phyloP scores from a whole-genome alignment of 2,113 vertebrate species.

The Xyrauchen texanus region DNA sequence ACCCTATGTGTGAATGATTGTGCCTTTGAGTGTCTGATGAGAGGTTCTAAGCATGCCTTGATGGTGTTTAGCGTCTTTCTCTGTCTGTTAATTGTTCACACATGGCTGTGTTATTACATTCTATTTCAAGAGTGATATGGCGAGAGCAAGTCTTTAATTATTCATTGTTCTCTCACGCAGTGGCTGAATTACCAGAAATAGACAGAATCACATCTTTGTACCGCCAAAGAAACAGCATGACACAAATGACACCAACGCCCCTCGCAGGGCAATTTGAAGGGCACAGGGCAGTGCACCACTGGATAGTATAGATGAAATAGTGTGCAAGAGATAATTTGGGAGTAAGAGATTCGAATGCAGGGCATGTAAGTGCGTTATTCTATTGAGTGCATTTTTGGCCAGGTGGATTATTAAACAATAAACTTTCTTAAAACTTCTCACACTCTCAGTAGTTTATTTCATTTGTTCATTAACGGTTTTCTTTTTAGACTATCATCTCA shows the following conservation, averaged over 20 bases:
- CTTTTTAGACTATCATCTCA: no score
- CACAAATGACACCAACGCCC: constrained; percentile 24
- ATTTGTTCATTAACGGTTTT: no score
- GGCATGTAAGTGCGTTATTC: no score
- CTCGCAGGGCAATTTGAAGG: constrained; percentile 31
- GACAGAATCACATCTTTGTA: constrained; percentile 35
- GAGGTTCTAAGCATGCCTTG: constrained; percentile 18
- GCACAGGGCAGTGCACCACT: not conserved
- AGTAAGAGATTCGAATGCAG: no score
- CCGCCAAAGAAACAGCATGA: constrained; percentile 31
- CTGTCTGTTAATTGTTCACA: constrained; percentile 81
- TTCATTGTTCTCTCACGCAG: constrained; percentile 64
- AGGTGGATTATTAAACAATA: no score
- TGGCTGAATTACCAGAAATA: constrained; percentile 44
- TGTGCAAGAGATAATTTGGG: no score
- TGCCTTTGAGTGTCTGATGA: not conserved
- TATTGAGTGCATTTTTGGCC: no score
- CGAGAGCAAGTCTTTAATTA: constrained; percentile 84
- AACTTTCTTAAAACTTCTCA: no score
- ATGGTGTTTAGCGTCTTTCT: constrained; percentile 29
- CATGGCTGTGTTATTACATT: constrained; percentile 82
- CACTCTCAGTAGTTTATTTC: no score
- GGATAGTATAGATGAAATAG: no score
- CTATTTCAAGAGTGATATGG: constrained; percentile 78
- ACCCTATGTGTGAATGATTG: constrained; percentile 19